phyloP scores from a whole-genome alignment of 2,888 invertebrate genomes.

The Trachelus troglodyta region DNA sequence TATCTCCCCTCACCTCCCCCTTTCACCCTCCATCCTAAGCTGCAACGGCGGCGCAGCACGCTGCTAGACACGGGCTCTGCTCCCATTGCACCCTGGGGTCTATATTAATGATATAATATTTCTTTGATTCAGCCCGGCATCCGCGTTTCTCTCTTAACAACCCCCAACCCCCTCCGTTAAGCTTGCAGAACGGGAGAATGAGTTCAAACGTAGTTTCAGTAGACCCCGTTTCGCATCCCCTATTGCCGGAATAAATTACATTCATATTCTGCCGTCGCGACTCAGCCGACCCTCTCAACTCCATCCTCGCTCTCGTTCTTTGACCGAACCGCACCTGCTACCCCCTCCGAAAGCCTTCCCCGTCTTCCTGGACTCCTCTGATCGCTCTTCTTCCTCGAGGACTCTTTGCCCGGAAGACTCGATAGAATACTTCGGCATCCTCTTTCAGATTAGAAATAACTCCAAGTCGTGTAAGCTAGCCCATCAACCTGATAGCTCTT shows the following conservation, averaged over 20 bases:
- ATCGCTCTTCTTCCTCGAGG: neutral
- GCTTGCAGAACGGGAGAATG: conserved; percentile 34
- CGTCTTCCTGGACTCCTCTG: neutral
- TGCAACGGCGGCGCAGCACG: conserved; percentile 10
- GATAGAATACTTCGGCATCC: conserved; percentile 15
- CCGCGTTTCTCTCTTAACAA: conserved; percentile 50
- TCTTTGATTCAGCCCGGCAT: conserved; percentile 55
- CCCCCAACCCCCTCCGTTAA: conserved; percentile 33
- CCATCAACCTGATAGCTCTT: neutral
- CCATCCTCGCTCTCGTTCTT: neutral
- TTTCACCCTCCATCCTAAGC: neutral
- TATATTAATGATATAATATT: conserved; percentile 62
- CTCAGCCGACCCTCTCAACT: conserved; percentile 14
- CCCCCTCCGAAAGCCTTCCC: neutral
- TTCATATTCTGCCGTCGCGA: conserved; percentile 45
- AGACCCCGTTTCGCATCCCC: conserved; percentile 52
- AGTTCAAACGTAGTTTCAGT: conserved; percentile 54
- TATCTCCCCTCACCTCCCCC: conserved; percentile 8
- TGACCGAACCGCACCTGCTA: neutral
- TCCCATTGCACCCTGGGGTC: conserved; percentile 52
- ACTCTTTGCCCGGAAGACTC: neutral
- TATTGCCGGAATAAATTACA: conserved; percentile 56
- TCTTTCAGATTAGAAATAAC: conserved; percentile 57
- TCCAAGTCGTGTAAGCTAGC: conserved; percentile 22
- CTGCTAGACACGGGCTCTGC: conserved; percentile 27